A percentile compares a stretch with the other conserved stretches of the same genome.
Evolutionary conservation across 2,113 vertebrate species (phyloP).

Genomic region (Dromiciops gliroides): DNA sequence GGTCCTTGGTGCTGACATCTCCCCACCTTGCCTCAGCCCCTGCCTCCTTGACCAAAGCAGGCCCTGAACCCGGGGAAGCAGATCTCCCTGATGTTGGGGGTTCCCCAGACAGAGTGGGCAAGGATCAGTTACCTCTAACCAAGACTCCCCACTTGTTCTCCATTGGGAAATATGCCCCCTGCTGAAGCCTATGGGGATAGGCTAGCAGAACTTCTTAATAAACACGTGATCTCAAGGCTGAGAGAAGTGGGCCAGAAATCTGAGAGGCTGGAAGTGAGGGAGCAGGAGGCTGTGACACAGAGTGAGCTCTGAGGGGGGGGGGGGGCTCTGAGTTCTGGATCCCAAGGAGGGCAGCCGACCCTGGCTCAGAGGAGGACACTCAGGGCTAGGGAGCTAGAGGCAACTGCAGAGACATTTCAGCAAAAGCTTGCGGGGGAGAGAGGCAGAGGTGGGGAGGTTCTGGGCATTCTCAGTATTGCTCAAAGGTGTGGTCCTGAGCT

Average conservation of each 20-base stretch:
- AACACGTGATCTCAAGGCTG: neutral
- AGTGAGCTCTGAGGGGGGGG: no score
- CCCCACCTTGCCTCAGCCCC: neutral
- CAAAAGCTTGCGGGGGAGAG: neutral
- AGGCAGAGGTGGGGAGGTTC: neutral
- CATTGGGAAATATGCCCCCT: neutral
- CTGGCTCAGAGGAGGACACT: neutral
- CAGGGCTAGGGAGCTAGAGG: conserved; percentile 17
- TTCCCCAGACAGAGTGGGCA: neutral
- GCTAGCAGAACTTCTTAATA: neutral
- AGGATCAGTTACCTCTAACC: neutral
- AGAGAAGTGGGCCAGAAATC: no score
- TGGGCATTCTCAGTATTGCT: conserved; percentile 37
- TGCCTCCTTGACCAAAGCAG: neutral
- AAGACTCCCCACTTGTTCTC: neutral
- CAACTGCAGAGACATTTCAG: conserved; percentile 22
- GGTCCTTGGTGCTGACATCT: neutral
- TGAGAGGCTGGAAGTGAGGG: neutral
- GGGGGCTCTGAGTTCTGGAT: neutral
- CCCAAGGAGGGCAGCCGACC: neutral
- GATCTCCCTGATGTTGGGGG: neutral
- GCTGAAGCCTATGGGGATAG: neutral
- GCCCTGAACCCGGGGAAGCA: neutral
- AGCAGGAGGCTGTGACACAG: neutral
- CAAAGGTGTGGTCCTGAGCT: conserved; percentile 14